Percentiles rank a stretch among this genome's conserved stretches.
These are phyloP conservation scores for Papilio xuthus DNA, from an alignment of 1,140 invertebrate species.

Conservation along the genomic window DNA sequence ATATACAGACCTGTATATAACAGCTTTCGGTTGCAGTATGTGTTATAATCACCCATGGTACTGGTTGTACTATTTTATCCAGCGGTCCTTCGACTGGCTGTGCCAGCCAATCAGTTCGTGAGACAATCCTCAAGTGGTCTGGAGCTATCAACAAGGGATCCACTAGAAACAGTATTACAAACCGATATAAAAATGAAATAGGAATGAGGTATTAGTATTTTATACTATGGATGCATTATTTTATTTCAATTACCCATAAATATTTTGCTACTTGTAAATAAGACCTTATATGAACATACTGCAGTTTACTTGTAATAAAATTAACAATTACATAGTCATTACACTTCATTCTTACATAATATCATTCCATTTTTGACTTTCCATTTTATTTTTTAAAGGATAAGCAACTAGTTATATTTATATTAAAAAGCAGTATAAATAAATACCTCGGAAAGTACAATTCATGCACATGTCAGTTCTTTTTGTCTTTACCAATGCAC, in stretches of 20 bases:
- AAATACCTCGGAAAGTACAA: slow-evolving; percentile 5
- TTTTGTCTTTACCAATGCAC: not conserved
- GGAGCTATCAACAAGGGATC: slow-evolving; percentile 62
- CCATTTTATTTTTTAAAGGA: not conserved
- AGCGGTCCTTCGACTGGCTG: slow-evolving; percentile 79
- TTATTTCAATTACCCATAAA: not conserved
- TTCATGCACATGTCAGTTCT: not conserved
- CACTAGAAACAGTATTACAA: slow-evolving; percentile 47
- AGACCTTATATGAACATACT: too few species aligned
- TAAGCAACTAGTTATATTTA: not conserved
- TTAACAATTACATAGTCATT: not conserved
- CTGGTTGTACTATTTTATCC: slow-evolving; percentile 71
- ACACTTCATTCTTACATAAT: not conserved
- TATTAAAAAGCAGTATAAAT: not conserved
- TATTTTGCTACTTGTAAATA: not conserved
- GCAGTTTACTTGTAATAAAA: not conserved
- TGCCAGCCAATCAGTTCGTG: slow-evolving; percentile 83
- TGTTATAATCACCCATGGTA: slow-evolving; percentile 80
- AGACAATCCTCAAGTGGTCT: slow-evolving; percentile 67
- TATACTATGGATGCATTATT: not conserved
- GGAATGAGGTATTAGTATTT: too few species aligned
- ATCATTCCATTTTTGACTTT: not conserved
- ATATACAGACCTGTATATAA: slow-evolving; percentile 66
- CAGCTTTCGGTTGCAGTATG: slow-evolving; percentile 82
- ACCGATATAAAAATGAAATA: too few species aligned